Base-by-base conservation (phyloP, 2,888 invertebrate species). In the Priocnemis perturbator region DNA sequence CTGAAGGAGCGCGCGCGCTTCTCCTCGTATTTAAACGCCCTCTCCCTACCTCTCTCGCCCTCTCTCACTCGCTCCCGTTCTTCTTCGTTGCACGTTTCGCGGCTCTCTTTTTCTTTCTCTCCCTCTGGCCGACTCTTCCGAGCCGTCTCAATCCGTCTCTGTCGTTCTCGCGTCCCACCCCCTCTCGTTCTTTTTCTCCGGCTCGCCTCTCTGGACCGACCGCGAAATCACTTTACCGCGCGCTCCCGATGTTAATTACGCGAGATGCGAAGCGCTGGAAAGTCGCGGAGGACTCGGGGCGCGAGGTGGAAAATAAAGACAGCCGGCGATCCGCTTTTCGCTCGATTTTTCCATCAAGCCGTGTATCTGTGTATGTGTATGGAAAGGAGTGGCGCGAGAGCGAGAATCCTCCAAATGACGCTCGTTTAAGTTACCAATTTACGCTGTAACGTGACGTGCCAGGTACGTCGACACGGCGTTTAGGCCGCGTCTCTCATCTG, bases 1-100 rank as follows among this genome's bases (percentile, higher is more conserved):
- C 88, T 89, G 88, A 86, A 87, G 82, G 83, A 88, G 85, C 87
- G 87, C 87, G 87, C 87, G 87, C 83, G 83, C 81, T 84, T 85
- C 86, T 80, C 84, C 80, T 81, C 83, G 83, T 87, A 88, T 88
- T 86, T 89, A 89, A 88, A 87, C 87, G 78, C 75, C 76, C 85
- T 83, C 87, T 87, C 88, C 85, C 88, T 85, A 86, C 82, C 78
- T 77, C 75, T 20, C 60, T 19, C 53, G 37, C 26, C 53, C 70
- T 67, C 73, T 74, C 59, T 64, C 44, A 26, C 73, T 67, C 68
- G 64, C 77, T 69, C 78, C 71, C 74, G 62, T 69, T 70, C 71
- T 60, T 66, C 68, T 69, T 70, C 17, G 50, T 20, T 50, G 20
- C 50, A 9, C 21, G 45, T 45, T 45, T 45, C 58, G 45, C 21